Evolutionary conservation across 2,888 invertebrate species (phyloP), one percentile per base, ranked within the genome.

Genomic region (Clunio marinus): DNA sequence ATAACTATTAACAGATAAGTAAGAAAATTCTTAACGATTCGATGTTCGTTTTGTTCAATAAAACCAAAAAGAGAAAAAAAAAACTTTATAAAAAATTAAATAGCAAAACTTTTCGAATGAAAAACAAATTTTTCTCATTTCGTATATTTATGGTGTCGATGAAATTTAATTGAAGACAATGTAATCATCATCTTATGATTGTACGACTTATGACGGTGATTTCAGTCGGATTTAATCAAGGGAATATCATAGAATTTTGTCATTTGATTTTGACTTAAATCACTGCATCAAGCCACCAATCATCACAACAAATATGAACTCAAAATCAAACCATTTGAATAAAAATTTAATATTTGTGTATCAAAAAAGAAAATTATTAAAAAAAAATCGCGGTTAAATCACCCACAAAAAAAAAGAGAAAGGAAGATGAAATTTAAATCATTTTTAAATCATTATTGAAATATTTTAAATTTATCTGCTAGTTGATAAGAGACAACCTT

Each of bases 391-490:
- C 4, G 25, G 35, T 27, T 51, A 66, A 35, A 46, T 46, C 45
- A 51, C 51, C 51, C 51, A 17, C n/a, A n/a, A n/a, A 41, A 51
- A 22, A 22, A 51, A 41, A 25, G 37, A 22, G n/a, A 46, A n/a
- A n/a, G n/a, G n/a, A n/a, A n/a, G n/a, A n/a, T n/a, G n/a, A n/a
- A n/a, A n/a, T n/a, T n/a, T n/a, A 60, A 65, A 46, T 65, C 63
- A 65, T 65, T 65, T 65, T 65, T 45, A 62, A 66, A 66, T 35
- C 66, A 66, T 66, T 66, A 66, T 66, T 66, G 55, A 66, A 66
- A 66, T 66, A 66, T 66, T 66, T 66, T 66, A 66, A 66, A 66
- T 51, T 66, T 66, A 66, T 66, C 66, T 66, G 63, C 66, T 66
- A 55, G 55, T 66, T 35, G 25, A 17, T 66, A 66, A 66, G 66